phyloP scores from a whole-genome alignment of 2,113 vertebrate species.

The Perognathus longimembris region DNA sequence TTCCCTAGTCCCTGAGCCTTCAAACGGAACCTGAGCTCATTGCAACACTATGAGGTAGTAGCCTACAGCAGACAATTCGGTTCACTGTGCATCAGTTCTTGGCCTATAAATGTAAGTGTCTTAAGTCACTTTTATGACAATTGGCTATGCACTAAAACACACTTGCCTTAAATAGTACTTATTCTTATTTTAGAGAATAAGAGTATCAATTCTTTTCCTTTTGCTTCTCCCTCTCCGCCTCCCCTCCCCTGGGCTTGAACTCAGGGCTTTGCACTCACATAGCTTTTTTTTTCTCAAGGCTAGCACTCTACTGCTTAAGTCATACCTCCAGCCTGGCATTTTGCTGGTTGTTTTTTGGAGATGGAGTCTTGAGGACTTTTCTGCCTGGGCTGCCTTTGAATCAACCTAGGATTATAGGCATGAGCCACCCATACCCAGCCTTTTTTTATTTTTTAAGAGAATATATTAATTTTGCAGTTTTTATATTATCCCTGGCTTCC shows the following conservation, averaged over 20 bases:
- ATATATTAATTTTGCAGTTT: slow-evolving; percentile 23
- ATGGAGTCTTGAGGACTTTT: no score
- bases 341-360: no score
- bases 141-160: background rate
- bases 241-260: no score
- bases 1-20: background rate
- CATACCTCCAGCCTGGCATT: no score
- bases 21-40: background rate
- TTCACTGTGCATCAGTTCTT: background rate
- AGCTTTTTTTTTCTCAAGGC: no score
- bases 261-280: no score
- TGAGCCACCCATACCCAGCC: no score
- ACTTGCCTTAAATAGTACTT: no score
- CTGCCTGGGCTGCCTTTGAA: no score
- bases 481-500: slow-evolving; percentile 53
- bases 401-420: background rate
- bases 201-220: no score
- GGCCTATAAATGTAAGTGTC: background rate
- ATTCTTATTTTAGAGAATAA: background rate
- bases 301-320: no score
- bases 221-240: no score
- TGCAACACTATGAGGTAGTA: background rate
- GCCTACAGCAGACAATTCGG: background rate
- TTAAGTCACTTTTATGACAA: background rate
- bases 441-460: slow-evolving; percentile 49